Percentiles rank a stretch among this genome's conserved stretches.
These are phyloP conservation scores for Lonchura striata DNA, from an alignment of 2,113 vertebrate genomes.

Conservation along the genomic window DNA sequence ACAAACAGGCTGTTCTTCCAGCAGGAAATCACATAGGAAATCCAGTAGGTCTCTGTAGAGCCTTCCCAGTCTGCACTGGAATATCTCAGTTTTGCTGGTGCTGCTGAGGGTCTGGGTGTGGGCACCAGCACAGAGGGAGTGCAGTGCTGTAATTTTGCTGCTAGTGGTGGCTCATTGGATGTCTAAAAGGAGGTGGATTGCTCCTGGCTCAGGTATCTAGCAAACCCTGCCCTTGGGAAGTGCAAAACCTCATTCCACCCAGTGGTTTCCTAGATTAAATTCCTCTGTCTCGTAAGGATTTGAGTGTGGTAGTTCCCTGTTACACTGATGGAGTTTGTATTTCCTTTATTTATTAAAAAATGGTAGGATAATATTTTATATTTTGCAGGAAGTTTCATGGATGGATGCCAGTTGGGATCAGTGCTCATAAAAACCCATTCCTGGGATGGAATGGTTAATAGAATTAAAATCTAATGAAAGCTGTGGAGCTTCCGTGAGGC, in stretches of 20 bases:
- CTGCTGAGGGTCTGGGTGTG: background rate
- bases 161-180: rapidly evolving
- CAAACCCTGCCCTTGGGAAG: background rate
- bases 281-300: background rate
- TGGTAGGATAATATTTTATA: background rate
- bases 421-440: background rate
- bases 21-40: background rate
- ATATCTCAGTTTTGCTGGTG: background rate
- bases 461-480: background rate
- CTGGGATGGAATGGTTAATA: background rate
- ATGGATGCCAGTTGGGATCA: background rate
- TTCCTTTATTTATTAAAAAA: background rate
- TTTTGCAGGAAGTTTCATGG: background rate
- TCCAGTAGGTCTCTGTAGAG: background rate
- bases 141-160: background rate
- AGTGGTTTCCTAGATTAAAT: rapidly evolving
- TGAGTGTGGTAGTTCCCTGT: background rate
- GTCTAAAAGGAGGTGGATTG: background rate
- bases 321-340: background rate
- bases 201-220: background rate
- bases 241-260: background rate
- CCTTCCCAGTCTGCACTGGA: background rate
- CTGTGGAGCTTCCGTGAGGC: background rate
- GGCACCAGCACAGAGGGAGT: background rate
- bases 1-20: background rate